Evolutionary conservation across 2,888 invertebrate species (phyloP), one percentile per base, ranked within the genome.

Genomic region (Erebia aethiops): DNA sequence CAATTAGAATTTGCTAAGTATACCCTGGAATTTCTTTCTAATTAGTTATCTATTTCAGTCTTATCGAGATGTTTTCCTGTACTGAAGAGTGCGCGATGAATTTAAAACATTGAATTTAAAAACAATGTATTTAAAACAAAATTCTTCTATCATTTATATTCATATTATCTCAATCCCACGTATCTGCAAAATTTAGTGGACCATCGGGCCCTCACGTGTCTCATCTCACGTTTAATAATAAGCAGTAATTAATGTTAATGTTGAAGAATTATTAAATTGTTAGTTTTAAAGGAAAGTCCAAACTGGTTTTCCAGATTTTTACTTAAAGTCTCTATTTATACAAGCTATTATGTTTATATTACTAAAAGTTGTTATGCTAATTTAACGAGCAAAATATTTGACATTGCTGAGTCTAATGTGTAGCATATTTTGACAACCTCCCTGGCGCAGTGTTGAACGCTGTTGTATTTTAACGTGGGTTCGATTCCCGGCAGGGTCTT

Each of bases 281-380:
- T 35, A 35, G 35, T 1, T 35, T 35, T 5, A 35, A 35, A 35
- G 35, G 35, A 35, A 7, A 35, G 35, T 35, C 35, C 35, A 35
- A 35, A 35, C 7, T 5, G 35, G 35, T 35, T 35, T 5, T 1
- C 35, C 7, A 35, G 5, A 7, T 35, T 7, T 35, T 35, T 35
- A 35, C 43, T 43, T 11, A 43, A n/a, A n/a, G 10, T 10, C 2
- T 13, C 13, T 46, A 3, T 46, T 2, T 13, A 13, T 46, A 13
- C 46, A 11, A 11, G 2, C 16, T 16, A 54, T 54, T 18, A 16
- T 54, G 54, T 54, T 54, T 18, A 18, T 10, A 10, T 18, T 54
- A 54, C 18, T 10, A 52, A 54, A 54, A 54, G 54, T 54, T 54
- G 54, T 54, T 54, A 54, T 54, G 54, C 54, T 54, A 54, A 18